phyloP scores from a whole-genome alignment of 2,113 vertebrate genomes.

The Oenanthe melanoleuca region DNA sequence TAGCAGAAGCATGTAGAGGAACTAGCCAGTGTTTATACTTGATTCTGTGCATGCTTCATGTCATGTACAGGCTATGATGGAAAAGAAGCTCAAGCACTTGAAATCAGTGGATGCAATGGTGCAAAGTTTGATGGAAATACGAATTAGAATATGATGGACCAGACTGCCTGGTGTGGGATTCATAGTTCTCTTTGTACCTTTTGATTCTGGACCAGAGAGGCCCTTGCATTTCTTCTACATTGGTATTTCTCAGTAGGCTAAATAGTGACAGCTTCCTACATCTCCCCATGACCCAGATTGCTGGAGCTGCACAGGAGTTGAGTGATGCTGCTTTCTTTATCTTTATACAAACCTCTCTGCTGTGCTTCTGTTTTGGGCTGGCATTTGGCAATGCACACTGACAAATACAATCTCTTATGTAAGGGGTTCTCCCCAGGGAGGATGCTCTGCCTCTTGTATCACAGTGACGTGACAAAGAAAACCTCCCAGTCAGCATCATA shows the following conservation, averaged over 20 bases:
- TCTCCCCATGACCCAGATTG: not conserved
- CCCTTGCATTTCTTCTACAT: not conserved
- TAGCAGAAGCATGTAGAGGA: not conserved
- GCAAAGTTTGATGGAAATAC: not conserved
- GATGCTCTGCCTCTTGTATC: not conserved
- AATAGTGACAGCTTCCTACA: not conserved
- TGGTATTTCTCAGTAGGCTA: not conserved
- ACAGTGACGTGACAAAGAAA: not conserved
- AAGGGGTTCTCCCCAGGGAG: not conserved
- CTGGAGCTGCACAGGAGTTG: not conserved
- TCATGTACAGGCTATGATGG: accelerated
- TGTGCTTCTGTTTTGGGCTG: not conserved
- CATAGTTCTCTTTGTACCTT: not conserved
- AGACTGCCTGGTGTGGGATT: not conserved
- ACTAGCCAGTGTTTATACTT: not conserved
- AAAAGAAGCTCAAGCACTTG: not conserved
- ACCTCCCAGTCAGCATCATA: not conserved
- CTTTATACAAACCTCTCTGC: not conserved
- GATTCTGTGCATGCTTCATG: not conserved
- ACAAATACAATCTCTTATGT: not conserved
- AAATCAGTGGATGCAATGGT: not conserved
- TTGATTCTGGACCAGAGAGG: not conserved
- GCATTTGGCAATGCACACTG: not conserved
- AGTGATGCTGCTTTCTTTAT: not conserved
- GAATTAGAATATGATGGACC: not conserved